Evolutionary conservation across 2,888 invertebrate species (phyloP), one percentile per base, ranked within the genome.

Genomic region (Erebia aethiops): DNA sequence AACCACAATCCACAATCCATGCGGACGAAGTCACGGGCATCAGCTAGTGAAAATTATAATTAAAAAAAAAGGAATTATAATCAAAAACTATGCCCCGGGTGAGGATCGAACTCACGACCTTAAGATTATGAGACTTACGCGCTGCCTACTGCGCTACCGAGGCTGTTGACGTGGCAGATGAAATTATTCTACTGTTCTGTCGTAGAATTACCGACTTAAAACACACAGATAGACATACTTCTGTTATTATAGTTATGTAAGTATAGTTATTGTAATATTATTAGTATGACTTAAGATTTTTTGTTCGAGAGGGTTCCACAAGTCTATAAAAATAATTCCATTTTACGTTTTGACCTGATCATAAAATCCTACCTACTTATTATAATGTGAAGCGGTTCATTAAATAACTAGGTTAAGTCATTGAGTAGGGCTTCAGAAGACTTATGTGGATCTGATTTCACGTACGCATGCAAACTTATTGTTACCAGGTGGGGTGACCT

Each of bases 51-150:
- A 21, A 21, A 61, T 18, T 18, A 46, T 7, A 43, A 58, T n/a
- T n/a, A 21, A 21, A 21, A 56, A 56, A 56, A 21, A 49, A n/a
- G n/a, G n/a, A 49, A 58, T 21, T 56, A 58, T 2, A 14, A 26
- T n/a, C 9, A 66, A 74, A 71, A 72, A 1, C 4, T 62, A 57
- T 78, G 78, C 77, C 96, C 96, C 96, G 96, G 95, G 97, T 97
- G 97, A 97, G 97, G 97, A 96, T 97, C 97, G 97, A 97, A 97
- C 97, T 97, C 97, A 97, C 97, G 97, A 97, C 97, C 97, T 97
- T 97, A 95, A 96, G 96, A 96, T 96, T 96, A 96, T 96, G 96
- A 96, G 96, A 96, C 96, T 96, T 96, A 96, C 96, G 96, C 96
- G 96, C 96, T 96, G 95, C 96, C 96, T 95, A 96, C 96, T 96